phyloP scores from a whole-genome alignment of 2,888 invertebrate species.

The Athrips mouffetella region DNA sequence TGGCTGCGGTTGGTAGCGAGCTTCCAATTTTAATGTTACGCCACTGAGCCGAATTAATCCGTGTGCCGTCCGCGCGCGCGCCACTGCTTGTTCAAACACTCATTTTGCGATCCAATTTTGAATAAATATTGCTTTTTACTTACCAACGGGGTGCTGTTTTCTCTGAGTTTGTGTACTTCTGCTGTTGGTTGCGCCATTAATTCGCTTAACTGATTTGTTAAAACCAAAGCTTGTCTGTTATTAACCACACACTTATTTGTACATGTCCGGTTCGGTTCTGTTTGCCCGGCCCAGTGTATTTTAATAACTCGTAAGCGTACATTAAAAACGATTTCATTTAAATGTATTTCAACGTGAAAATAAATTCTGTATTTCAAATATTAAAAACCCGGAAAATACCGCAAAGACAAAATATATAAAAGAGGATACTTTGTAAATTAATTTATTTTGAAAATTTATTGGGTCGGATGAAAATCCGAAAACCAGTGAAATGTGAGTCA shows the following conservation, averaged over 20 bases:
- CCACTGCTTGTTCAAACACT: slow-evolving; percentile 43
- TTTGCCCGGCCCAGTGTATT: no score
- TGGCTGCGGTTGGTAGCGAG: slow-evolving; percentile 32
- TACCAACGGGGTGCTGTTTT: neutral
- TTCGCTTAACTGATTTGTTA: neutral
- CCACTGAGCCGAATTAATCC: slow-evolving; percentile 53
- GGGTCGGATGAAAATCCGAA: no score
- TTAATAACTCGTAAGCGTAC: no score
- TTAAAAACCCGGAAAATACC: no score
- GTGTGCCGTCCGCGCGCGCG: slow-evolving; percentile 25
- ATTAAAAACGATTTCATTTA: no score
- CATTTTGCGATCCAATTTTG: slow-evolving; percentile 38
- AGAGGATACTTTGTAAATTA: no score
- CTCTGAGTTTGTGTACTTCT: neutral
- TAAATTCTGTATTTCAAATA: no score
- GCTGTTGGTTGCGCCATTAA: neutral
- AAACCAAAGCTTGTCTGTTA: neutral
- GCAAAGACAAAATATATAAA: no score
- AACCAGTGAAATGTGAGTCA: no score
- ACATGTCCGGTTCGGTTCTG: no score
- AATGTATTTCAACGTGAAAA: no score
- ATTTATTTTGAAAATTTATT: no score
- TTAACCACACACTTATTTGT: neutral
- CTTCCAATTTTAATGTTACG: slow-evolving; percentile 57
- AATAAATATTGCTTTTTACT: slow-evolving; percentile 47